Evolutionary conservation across 2,888 invertebrate species (phyloP), one percentile per base, ranked within the genome.

Genomic region (Luperina testacea): DNA sequence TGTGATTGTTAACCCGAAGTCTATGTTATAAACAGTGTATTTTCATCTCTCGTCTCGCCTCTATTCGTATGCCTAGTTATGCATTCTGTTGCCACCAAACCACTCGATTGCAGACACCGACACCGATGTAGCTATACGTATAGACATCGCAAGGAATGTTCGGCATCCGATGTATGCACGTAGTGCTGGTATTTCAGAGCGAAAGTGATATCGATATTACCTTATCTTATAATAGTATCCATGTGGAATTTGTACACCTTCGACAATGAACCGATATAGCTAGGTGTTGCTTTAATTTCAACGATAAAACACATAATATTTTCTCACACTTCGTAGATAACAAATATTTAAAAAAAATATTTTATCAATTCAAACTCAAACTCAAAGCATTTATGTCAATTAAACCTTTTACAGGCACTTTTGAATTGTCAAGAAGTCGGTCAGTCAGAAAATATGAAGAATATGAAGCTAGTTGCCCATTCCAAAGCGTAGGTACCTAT

Each of bases 121-220:
- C 51, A 51, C 6, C 5, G 59, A 72, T 24, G 45, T 61, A 70
- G 20, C 17, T 51, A 15, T 38, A n/a, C 6, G 24, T 63, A 20
- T 42, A 38, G 38, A 17, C 11, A 72, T 42, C n/a, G 4, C 17
- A 6, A 53, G 83, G 76, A 83, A 83, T 86, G 87, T 57, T 83
- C 27, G 80, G 80, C 74, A 86, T 86, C 27, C 72, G 9, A 72
- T 69, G 69, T 57, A 86, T 69, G 75, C 77, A 53, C 48, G 65
- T 63, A n/a, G 69, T 72, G 79, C 45, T 65, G 77, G 87, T 6
- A 86, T 86, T 77, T 75, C 61, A 65, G 78, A 75, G 69, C 45
- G 83, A 86, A 80, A 86, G 83, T 77, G 80, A 67, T 72, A 27
- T 27, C 24, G 71, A 61, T 65, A 73, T 61, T 65, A 57, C 15